Evolutionary conservation across 92 coral and sea anemone genomes (phyloP).

Genomic region (Muricea muricata): DNA sequence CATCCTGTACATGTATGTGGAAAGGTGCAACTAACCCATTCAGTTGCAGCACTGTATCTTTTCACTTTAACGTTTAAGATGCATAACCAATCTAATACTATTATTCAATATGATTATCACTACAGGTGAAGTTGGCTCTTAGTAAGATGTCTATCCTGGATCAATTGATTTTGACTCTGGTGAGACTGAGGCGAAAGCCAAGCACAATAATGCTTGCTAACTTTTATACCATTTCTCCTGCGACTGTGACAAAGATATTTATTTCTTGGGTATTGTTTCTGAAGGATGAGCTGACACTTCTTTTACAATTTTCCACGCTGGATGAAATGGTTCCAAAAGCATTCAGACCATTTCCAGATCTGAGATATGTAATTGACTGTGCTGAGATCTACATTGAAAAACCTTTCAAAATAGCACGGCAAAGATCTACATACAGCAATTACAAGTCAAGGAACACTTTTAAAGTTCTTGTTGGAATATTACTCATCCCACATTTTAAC

Average conservation of each 20-base stretch:
- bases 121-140: background rate
- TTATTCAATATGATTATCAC: background rate
- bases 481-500: conserved; percentile 67
- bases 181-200: background rate
- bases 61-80: too few relatives aligned
- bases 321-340: background rate
- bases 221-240: background rate
- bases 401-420: background rate
- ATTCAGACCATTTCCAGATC: background rate
- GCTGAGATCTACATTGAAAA: background rate
- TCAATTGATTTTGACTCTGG: background rate
- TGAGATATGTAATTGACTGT: background rate
- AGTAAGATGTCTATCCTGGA: background rate
- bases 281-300: background rate
- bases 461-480: conserved; percentile 72
- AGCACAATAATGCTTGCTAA: background rate
- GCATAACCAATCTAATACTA: too few relatives aligned
- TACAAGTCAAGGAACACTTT: conserved; percentile 75
- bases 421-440: conserved; percentile 75
- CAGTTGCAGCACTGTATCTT: background rate
- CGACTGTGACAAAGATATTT: background rate
- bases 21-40: background rate
- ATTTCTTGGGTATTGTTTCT: background rate
- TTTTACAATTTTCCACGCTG: background rate
- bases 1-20: background rate